Evolutionary conservation across 2,888 invertebrate species (phyloP), one percentile per base, ranked within the genome.

Genomic region (Didymodactylos carnosus): DNA sequence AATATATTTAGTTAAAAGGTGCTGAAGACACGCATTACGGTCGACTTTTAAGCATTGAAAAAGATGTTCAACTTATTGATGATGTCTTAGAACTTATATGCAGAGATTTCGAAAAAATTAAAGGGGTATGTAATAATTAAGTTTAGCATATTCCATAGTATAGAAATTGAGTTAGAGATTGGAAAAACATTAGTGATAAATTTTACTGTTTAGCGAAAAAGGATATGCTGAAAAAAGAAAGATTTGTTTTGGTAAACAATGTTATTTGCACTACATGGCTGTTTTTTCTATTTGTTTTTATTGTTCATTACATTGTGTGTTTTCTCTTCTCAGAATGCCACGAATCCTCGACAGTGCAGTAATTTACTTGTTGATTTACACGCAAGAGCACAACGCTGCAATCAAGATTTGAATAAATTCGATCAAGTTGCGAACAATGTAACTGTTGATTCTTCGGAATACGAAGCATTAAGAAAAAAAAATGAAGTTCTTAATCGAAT

Each of bases 1-100:
- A n/a, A n/a, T n/a, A n/a, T n/a, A n/a, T 62, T 62, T 29, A 62
- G 62, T 35, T 62, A 35, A 14, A 29, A 14, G 62, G 62, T 19
- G 3, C 16, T 35, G 51, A 74, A 39, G 74, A 74, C 23, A 71
- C 71, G 13, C 29, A 71, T n/a, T 74, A 71, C 69, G 25, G 74
- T 25, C 40, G 71, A 39, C 27, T 74, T 40, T 69, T 71, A 39
- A 71, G 62, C 23, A 62, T 71, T 14, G 71, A 43, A 35, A 74
- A 71, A 72, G 71, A 74, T 69, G 71, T 71, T 8, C 41, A 69
- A 25, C 5, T 71, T 39, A 71, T 71, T 10, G 71, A 35, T 35
- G 35, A 19, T 35, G 10, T 62, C 19, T 10, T 62, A n/a, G 62
- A 35, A 62, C n/a, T 29, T 62, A 27, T 62, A 10, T 62, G 62